Evolutionary conservation across 2,797 vertebrate species (phyloP), one percentile per base, ranked within the genome.

Genomic region (Xenopus petersii): DNA sequence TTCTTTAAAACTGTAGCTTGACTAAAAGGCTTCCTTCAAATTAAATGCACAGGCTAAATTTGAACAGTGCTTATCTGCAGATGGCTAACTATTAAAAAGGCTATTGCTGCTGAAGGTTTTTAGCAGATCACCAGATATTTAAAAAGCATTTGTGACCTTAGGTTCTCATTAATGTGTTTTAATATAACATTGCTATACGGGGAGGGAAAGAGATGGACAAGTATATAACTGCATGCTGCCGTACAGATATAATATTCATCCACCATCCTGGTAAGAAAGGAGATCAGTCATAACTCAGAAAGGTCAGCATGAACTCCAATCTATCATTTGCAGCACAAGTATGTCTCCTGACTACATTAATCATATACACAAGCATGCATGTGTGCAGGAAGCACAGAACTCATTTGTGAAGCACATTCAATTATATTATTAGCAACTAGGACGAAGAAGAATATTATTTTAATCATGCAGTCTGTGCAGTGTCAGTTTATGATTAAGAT

Each of bases 231-330:
- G n/a, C 58, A 11, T 64, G 55, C 49, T 67, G 54, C 21, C 46
- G 42, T 59, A 69, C 42, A 70, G 42, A 46, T 64, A 64, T 64
- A 24, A 69, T 64, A 13, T 79, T 61, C 11, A n/a, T 65, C 3
- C 61, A 70, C 11, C 51, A 24, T 12, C 16, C 46, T 51, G 48
- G 64, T 60, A 71, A 63, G 68, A 54, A 70, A 62, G 63, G 21
- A 73, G 64, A 73, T 61, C 56, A 51, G 17, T 51, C 61, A 63
- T 71, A 77, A 64, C 64, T 75, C 67, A 68, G 67, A 79, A 74
- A 79, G 76, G 76, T 79, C 76, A 70, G 24, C 62, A 61, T 70
- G 76, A 69, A 64, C 76, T 74, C 60, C 24, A 64, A 30, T 65
- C 59, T 74, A 64, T 69, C 46, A 47, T 61, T 64, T 70, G n/a